Conservation (phyloP, 2,888 invertebrate species). For the Ophioninae sp. region DNA sequence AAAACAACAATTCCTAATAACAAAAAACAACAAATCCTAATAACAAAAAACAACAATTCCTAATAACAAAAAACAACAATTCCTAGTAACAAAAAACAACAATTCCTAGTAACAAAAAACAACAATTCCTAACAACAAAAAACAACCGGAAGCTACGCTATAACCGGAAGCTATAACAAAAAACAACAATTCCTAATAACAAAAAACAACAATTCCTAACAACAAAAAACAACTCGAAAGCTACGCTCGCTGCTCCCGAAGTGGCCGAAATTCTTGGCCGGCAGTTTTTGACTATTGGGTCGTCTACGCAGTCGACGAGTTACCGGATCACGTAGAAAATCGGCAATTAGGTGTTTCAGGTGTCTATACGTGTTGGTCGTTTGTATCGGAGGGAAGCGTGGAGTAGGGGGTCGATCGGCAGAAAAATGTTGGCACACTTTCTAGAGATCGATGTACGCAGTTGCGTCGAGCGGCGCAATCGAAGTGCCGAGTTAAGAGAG, state of each 20-base stretch:
- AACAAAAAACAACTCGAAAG: too few species aligned
- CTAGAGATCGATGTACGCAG: slow-evolving; percentile 17
- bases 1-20: too few species aligned
- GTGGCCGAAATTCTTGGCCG: slow-evolving; percentile 2
- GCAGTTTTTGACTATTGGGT: slow-evolving; percentile 6
- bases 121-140: too few species aligned
- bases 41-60: too few species aligned
- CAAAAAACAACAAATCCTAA: too few species aligned
- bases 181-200: too few species aligned
- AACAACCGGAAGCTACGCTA: too few species aligned
- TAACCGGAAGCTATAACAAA: too few species aligned
- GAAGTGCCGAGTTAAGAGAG: slow-evolving; percentile 6
- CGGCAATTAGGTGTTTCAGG: slow-evolving; percentile 61
- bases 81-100: too few species aligned
- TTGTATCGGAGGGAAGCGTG: neutral
- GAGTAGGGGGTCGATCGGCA: slow-evolving; percentile 22
- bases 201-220: too few species aligned
- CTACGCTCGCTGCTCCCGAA: neutral
- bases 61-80: too few species aligned
- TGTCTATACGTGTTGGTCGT: neutral
- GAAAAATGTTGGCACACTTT: slow-evolving; percentile 62
- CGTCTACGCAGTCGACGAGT: neutral
- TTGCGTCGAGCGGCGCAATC: slow-evolving; percentile 19
- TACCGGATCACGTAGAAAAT: slow-evolving; percentile 25
- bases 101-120: too few species aligned